phyloP scores from a whole-genome alignment of 2,113 vertebrate genomes.

The Albula glossodonta region DNA sequence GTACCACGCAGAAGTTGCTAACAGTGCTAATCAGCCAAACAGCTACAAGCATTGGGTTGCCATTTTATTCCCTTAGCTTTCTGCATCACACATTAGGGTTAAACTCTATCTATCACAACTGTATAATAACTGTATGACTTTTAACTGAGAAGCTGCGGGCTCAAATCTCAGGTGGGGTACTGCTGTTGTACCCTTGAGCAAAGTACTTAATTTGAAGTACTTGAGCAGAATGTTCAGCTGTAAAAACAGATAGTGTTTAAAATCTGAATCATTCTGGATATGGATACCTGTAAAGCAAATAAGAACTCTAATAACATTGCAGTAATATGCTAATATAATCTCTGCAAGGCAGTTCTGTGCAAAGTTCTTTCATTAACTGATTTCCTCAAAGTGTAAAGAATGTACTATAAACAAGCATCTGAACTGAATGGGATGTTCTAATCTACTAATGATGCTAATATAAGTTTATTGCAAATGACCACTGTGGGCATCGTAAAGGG shows the following conservation, averaged over 20 bases:
- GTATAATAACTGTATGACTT: background rate
- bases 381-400: background rate
- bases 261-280: background rate
- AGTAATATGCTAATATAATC: no score
- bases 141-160: background rate
- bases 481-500: slow-evolving; percentile 39
- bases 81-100: no score
- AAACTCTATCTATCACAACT: no score
- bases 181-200: background rate
- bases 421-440: slow-evolving; percentile 22
- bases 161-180: background rate
- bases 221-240: background rate
- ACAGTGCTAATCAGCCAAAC: no score
- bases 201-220: background rate
- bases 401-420: slow-evolving; percentile 5
- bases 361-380: background rate
- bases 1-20: no score
- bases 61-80: no score
- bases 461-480: slow-evolving; percentile 41
- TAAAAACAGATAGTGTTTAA: background rate
- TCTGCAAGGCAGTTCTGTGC: background rate
- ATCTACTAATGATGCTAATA: slow-evolving; percentile 30
- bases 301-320: background rate
- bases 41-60: no score
- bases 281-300: background rate